Evolutionary conservation across 2,797 vertebrate species (phyloP), one percentile per base, ranked within the genome.

Genomic region (Dermochelys coriacea): DNA sequence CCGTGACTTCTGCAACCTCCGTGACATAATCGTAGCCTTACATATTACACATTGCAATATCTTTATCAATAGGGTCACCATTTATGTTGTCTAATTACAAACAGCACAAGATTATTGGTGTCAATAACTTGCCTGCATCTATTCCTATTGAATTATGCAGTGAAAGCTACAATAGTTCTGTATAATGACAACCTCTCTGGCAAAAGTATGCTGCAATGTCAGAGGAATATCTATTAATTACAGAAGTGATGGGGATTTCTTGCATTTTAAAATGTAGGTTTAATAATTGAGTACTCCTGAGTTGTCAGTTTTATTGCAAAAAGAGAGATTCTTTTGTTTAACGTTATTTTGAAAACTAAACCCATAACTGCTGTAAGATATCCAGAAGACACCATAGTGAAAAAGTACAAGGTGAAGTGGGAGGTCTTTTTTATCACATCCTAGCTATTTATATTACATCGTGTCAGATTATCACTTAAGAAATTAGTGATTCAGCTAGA

Each of bases 111-210:
- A 84, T 86, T 88, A 82, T 82, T 89, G 47, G 7, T 84, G 83
- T 93, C 5, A 0, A 84, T 88, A 92, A 94, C 52, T 82, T 80
- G 50, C 41, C 23, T 61, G 34, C 2, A 52, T 68, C 93, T 90
- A 85, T 84, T 91, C 37, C 86, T 85, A 85, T 78, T 86, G 23
- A 93, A 91, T 74, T 85, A 85, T 57, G 3, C 34, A 89, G 37
- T 47, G 25, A 34, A 75, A 78, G 5, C 41, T 77, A 79, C 91
- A 85, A 78, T 37, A 82, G 12, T 59, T 86, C 18, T 81, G 47
- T 80, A 51, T 41, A 4, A 83, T 85, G 81, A 89, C 29, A 0
- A 0, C 3, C 2, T 77, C 15, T 64, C 23, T 27, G 54, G 52
- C 85, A 87, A 52, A 89, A 80, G 54, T 2, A 1, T 15, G 52